These are phyloP conservation scores for Dicerorhinus sumatrensis DNA, from an alignment of 2,113 vertebrate genomes.

Conservation along the genomic window DNA sequence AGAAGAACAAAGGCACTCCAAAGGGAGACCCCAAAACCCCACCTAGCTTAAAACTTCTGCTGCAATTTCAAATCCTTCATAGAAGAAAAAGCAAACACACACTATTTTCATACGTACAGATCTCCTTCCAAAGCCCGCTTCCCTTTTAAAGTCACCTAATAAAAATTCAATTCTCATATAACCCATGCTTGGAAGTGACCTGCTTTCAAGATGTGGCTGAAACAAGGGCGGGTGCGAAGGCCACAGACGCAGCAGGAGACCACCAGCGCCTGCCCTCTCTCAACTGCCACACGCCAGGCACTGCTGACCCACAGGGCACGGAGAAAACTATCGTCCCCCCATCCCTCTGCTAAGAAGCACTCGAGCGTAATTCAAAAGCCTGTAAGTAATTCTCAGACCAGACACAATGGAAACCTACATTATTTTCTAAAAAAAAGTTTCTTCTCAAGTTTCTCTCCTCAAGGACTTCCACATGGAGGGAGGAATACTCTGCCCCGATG, in stretches of 20 bases:
- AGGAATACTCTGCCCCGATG: accelerated
- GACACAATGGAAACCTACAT: neutral
- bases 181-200: neutral
- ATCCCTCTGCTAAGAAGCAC: neutral
- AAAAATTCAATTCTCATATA: neutral
- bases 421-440: neutral
- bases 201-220: neutral
- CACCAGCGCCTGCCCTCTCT: accelerated
- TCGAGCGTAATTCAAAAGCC: neutral
- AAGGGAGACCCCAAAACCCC: neutral
- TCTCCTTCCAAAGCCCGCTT: neutral
- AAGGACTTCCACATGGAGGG: neutral
- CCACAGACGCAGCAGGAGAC: too few species aligned
- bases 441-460: neutral
- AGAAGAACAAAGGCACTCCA: neutral
- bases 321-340: neutral
- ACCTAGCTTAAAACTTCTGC: neutral
- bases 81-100: neutral
- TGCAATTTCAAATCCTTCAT: neutral
- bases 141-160: neutral
- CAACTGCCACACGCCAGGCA: neutral
- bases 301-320: too few species aligned
- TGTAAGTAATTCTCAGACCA: neutral
- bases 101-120: neutral
- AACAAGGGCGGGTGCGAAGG: accelerated